Percentiles rank a stretch among this genome's conserved stretches.
Evolutionary conservation across 2,113 vertebrate genomes (phyloP).

Genomic region (Tonatia bakeri): DNA sequence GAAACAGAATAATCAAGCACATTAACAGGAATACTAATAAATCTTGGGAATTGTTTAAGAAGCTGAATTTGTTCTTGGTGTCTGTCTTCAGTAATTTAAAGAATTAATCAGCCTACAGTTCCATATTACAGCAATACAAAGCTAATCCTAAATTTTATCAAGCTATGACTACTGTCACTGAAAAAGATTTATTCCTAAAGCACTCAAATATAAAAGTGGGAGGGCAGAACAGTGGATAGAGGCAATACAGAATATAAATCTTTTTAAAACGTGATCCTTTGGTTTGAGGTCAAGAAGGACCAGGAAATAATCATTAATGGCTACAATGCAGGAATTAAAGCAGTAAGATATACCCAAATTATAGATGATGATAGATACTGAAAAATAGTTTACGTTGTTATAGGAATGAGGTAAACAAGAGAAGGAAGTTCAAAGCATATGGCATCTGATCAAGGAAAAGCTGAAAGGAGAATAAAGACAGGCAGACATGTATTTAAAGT

Average conservation of each 20-base stretch:
- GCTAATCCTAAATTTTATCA: constrained; percentile 38
- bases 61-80: constrained; percentile 6
- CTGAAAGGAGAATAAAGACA: constrained; percentile 57
- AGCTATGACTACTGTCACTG: constrained; percentile 1
- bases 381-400: constrained; percentile 50
- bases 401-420: constrained; percentile 57
- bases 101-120: constrained; percentile 44
- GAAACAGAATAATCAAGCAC: constrained; percentile 55
- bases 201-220: constrained; percentile 34
- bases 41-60: constrained; percentile 30
- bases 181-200: constrained; percentile 43
- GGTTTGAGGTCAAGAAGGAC: constrained; percentile 53
- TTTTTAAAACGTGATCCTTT: constrained; percentile 56
- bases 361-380: constrained; percentile 59
- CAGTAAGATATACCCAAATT: constrained; percentile 53
- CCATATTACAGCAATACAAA: constrained; percentile 34
- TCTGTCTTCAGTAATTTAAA: constrained; percentile 50
- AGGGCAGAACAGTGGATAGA: constrained; percentile 29
- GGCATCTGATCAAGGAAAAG: constrained; percentile 56
- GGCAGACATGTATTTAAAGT: constrained; percentile 45
- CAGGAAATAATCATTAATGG: constrained; percentile 57
- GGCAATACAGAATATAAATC: constrained; percentile 21
- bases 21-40: constrained; percentile 38
- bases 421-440: constrained; percentile 60
- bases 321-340: constrained; percentile 63